Evolutionary conservation across 2,888 invertebrate genomes (phyloP).

Genomic region (Rhagonycha lutea): DNA sequence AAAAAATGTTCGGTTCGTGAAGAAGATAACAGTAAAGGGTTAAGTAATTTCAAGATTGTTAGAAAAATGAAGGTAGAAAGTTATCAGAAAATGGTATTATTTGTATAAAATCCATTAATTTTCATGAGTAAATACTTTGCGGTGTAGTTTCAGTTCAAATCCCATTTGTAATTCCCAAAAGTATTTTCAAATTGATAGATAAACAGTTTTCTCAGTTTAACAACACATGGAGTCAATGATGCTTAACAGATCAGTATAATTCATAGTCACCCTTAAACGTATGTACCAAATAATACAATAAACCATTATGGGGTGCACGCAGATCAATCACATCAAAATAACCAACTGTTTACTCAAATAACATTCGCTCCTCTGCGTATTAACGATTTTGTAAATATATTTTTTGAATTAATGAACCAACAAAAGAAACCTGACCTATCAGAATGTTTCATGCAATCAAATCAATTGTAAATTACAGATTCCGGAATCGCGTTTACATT

Average conservation of each 20-base stretch:
- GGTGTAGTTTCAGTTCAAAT: conserved; percentile 6
- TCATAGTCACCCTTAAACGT: conserved; percentile 13
- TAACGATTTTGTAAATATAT: neutral
- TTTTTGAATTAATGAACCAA: neutral
- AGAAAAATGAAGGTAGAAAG: neutral
- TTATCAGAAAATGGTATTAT: neutral
- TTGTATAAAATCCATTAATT: neutral
- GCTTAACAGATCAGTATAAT: conserved; percentile 22
- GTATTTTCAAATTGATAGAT: conserved; percentile 22
- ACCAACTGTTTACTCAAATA: neutral
- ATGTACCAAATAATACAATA: neutral
- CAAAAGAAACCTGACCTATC: neutral
- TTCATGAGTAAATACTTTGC: neutral
- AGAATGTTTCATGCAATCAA: neutral
- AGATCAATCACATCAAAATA: neutral
- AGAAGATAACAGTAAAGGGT: too few species aligned
- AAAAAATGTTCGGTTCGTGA: too few species aligned
- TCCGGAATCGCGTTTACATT: neutral
- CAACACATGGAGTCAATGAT: conserved; percentile 31
- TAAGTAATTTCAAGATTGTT: too few species aligned
- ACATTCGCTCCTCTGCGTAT: neutral
- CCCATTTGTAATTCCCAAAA: conserved; percentile 17
- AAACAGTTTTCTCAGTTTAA: conserved; percentile 26
- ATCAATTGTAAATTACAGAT: neutral
- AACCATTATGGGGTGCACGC: neutral